Conservation (phyloP, 2,113 vertebrate species). For the Siniperca knerii region DNA sequence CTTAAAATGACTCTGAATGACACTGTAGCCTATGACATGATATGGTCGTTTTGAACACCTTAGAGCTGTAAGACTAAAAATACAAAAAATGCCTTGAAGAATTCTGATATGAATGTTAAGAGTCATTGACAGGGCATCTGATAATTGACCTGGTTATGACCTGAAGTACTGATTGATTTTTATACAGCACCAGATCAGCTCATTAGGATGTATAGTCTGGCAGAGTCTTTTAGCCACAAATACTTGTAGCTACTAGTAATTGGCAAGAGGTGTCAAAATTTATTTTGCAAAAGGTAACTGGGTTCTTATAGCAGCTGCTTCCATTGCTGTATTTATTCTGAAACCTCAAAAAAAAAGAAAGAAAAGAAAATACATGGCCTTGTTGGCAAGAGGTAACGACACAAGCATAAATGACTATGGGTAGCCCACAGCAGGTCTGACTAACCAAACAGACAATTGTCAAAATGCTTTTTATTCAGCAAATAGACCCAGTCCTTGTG, state of each 20-base stretch:
- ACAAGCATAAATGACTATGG: not conserved
- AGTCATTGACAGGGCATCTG: not conserved
- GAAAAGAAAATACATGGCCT: not conserved
- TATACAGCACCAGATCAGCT: not conserved
- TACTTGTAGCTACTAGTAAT: not conserved
- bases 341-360: not conserved
- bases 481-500: conserved; percentile 16
- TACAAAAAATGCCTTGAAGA: not conserved
- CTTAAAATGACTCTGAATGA: not conserved
- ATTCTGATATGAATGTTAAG: not conserved
- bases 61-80: not conserved
- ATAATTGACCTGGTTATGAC: not conserved
- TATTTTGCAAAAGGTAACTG: not conserved
- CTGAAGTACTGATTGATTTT: conserved; percentile 1
- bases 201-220: not conserved
- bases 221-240: not conserved
- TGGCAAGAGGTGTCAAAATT: not conserved
- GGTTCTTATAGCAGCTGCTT: not conserved
- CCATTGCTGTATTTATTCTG: not conserved
- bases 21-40: not conserved
- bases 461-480: conserved; percentile 30
- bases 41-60: not conserved
- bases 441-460: conserved; percentile 22
- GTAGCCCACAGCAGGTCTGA: conserved; percentile 29
- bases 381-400: not conserved